Conservation (phyloP, 2,113 vertebrate genomes). For the Anser brachyrhynchus region DNA sequence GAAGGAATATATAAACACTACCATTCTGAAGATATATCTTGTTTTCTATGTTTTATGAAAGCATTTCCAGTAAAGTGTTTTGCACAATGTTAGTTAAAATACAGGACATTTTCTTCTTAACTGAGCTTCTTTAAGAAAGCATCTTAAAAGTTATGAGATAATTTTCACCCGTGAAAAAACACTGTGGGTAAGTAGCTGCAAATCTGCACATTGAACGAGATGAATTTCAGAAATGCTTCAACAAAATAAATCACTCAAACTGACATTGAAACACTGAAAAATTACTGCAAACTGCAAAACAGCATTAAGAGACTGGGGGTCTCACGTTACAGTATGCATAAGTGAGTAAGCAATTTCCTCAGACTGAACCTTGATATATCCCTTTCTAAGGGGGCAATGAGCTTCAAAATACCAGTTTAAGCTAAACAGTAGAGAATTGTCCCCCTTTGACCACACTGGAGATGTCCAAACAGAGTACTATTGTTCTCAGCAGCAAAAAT, state of each 20-base stretch:
- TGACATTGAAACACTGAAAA: not conserved
- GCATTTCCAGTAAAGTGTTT: not conserved
- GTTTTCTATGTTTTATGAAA: not conserved
- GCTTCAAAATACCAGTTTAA: not conserved
- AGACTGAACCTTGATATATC: not conserved
- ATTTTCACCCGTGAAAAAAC: not conserved
- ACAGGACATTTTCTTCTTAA: not conserved
- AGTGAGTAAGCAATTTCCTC: not conserved
- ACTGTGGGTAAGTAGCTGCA: not conserved
- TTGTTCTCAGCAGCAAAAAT: not conserved
- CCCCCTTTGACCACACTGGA: not conserved
- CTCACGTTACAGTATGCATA: not conserved
- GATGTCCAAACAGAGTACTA: not conserved
- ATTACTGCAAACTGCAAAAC: not conserved
- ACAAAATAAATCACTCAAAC: not conserved
- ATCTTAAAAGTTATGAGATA: not conserved
- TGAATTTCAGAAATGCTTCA: not conserved
- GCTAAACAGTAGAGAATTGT: not conserved
- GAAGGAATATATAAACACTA: not conserved
- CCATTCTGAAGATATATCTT: not conserved
- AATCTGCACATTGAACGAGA: not conserved
- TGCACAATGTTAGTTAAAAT: not conserved
- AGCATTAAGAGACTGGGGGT: not conserved
- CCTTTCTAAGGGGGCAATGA: not conserved
- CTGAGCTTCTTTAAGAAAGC: not conserved